phyloP scores from a whole-genome alignment of 2,888 invertebrate genomes.

The Lomographa bimaculata region DNA sequence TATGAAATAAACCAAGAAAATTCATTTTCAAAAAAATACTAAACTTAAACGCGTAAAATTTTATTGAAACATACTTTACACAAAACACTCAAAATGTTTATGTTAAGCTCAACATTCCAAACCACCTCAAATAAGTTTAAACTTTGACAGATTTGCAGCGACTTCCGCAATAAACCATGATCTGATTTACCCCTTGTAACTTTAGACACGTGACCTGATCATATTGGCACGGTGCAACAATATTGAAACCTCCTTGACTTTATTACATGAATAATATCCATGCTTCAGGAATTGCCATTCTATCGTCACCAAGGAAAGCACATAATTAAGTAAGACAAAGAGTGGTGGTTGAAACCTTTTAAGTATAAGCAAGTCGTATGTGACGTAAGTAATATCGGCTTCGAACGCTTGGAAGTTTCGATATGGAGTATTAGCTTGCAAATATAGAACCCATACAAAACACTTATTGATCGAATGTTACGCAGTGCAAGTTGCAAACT shows the following conservation, averaged over 20 bases:
- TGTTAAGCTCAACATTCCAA: too few species aligned
- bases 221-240: slow-evolving; percentile 47
- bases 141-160: slow-evolving; percentile 29
- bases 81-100: too few species aligned
- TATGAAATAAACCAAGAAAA: too few species aligned
- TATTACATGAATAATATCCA: slow-evolving; percentile 21
- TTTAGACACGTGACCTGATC: slow-evolving; percentile 60
- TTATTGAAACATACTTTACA: too few species aligned
- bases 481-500: slow-evolving; percentile 78
- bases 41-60: too few species aligned
- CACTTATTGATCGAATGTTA: slow-evolving; percentile 80
- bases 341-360: slow-evolving; percentile 33
- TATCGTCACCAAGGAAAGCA: slow-evolving; percentile 31
- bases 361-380: slow-evolving; percentile 28
- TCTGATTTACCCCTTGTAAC: slow-evolving; percentile 60
- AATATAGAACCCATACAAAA: slow-evolving; percentile 82
- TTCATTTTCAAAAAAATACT: too few species aligned
- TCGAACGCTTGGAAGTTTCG: slow-evolving; percentile 69
- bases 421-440: slow-evolving; percentile 79
- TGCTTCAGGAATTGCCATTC: slow-evolving; percentile 12
- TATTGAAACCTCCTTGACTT: slow-evolving; percentile 32
- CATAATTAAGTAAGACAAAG: slow-evolving; percentile 28
- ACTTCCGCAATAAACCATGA: slow-evolving; percentile 47
- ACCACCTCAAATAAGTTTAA: too few species aligned
- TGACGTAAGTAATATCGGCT: slow-evolving; percentile 69